Percentiles rank a stretch among this genome's conserved stretches.
Evolutionary conservation across 2,888 invertebrate genomes (phyloP).

Genomic region (Drosophila borborema): DNA sequence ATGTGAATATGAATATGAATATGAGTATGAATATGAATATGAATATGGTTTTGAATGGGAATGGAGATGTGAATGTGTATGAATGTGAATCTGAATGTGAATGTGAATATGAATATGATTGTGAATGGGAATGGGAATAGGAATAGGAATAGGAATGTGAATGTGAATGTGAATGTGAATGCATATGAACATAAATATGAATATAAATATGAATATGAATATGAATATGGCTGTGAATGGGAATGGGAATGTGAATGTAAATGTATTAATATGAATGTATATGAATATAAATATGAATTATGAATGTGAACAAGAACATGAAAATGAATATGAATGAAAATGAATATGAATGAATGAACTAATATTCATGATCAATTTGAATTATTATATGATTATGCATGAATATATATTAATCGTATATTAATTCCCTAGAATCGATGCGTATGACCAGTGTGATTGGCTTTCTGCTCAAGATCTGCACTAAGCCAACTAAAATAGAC

Average conservation of each 20-base stretch:
- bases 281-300: not conserved
- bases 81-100: not conserved
- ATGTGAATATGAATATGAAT: not conserved
- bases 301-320: not conserved
- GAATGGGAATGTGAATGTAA: not conserved
- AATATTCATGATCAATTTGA: not conserved
- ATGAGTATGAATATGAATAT: not conserved
- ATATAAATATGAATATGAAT: not conserved
- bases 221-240: not conserved
- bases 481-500: slow-evolving; percentile 58
- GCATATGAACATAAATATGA: not conserved
- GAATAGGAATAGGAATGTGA: not conserved
- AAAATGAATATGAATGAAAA: not conserved
- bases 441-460: slow-evolving; percentile 71
- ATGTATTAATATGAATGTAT: not conserved
- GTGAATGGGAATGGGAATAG: not conserved
- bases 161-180: not conserved
- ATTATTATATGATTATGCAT: not conserved
- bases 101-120: not conserved
- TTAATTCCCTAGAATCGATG: slow-evolving; percentile 68
- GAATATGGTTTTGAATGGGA: not conserved
- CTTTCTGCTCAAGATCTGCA: slow-evolving; percentile 69
- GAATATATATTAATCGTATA: not conserved
- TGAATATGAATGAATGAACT: not conserved
- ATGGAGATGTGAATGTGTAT: too few relatives aligned